Evolutionary conservation across 2,888 invertebrate species (phyloP).

Genomic region (Crossocerus cetratus): DNA sequence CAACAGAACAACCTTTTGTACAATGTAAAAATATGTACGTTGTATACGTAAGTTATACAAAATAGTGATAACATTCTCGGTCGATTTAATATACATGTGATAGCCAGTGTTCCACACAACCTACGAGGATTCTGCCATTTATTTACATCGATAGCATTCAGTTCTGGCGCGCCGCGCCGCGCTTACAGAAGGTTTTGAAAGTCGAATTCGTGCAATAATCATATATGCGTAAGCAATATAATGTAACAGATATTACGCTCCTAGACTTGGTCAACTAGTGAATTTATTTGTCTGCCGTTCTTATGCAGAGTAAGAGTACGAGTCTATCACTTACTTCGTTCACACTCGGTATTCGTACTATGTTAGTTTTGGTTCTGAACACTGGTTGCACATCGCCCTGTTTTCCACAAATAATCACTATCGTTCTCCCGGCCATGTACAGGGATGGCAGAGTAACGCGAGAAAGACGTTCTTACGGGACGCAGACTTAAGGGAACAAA

Average conservation of each 20-base stretch:
- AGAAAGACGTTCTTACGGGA: slow-evolving; percentile 15
- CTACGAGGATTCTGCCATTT: slow-evolving; percentile 21
- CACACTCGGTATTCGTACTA: too few relatives aligned
- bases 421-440: background rate
- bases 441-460: slow-evolving; percentile 12
- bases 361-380: slow-evolving; percentile 18
- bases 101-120: slow-evolving; percentile 30
- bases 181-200: too few relatives aligned
- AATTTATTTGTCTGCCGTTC: too few relatives aligned
- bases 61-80: slow-evolving; percentile 25
- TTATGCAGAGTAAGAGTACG: too few relatives aligned
- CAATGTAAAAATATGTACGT: slow-evolving; percentile 23
- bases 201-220: too few relatives aligned
- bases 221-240: too few relatives aligned
- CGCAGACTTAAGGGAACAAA: background rate
- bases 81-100: slow-evolving; percentile 25
- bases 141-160: slow-evolving; percentile 33
- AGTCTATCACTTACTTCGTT: too few relatives aligned
- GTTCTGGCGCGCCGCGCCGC: too few relatives aligned
- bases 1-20: slow-evolving; percentile 40
- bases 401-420: slow-evolving; percentile 15
- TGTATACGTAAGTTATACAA: slow-evolving; percentile 21
- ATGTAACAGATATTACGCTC: too few relatives aligned
- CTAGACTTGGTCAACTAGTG: too few relatives aligned
- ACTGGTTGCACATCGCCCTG: slow-evolving; percentile 48